A percentile compares a stretch with the other conserved stretches of the same genome.
These are phyloP conservation scores for Sycophila texana DNA, from an alignment of 2,888 invertebrate species.

Conservation along the genomic window DNA sequence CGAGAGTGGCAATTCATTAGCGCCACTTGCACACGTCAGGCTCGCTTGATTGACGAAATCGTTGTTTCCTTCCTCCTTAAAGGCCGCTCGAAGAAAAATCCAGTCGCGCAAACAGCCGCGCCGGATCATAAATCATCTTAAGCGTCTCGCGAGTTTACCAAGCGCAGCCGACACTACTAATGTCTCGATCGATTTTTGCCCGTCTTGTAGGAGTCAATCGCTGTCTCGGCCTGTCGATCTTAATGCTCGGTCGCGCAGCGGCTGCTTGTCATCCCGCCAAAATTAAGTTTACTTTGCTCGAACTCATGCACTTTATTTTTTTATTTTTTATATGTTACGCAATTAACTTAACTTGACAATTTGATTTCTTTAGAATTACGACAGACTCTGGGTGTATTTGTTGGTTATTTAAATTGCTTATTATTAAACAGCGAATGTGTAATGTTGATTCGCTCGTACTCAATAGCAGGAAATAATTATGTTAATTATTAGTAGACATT, in stretches of 20 bases:
- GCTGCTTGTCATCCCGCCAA: slow-evolving; percentile 8
- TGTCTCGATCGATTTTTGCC: slow-evolving; percentile 41
- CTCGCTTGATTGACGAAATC: slow-evolving; percentile 15
- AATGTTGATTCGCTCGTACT: too few relatives aligned
- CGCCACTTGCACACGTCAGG: neutral
- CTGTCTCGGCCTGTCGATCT: slow-evolving; percentile 39
- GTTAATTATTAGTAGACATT: too few relatives aligned
- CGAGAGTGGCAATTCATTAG: too few relatives aligned
- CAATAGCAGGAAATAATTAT: too few relatives aligned
- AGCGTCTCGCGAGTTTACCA: slow-evolving; percentile 7
- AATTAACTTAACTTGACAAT: too few relatives aligned
- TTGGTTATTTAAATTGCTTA: too few relatives aligned
- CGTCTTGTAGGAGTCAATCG: slow-evolving; percentile 24
- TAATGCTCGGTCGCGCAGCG: slow-evolving; percentile 26
- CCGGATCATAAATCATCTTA: slow-evolving; percentile 36
- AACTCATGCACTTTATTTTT: too few relatives aligned
- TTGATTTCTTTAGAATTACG: too few relatives aligned
- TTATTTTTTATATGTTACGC: too few relatives aligned
- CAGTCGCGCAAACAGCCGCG: neutral
- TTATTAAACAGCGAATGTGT: too few relatives aligned
- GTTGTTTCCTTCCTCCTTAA: neutral
- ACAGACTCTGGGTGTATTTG: too few relatives aligned
- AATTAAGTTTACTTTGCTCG: slow-evolving; percentile 11
- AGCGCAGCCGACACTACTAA: slow-evolving; percentile 30
- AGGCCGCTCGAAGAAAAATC: neutral